These are phyloP conservation scores for Sclerodermus sp. DNA, from an alignment of 2,888 invertebrate genomes.

Conservation along the genomic window DNA sequence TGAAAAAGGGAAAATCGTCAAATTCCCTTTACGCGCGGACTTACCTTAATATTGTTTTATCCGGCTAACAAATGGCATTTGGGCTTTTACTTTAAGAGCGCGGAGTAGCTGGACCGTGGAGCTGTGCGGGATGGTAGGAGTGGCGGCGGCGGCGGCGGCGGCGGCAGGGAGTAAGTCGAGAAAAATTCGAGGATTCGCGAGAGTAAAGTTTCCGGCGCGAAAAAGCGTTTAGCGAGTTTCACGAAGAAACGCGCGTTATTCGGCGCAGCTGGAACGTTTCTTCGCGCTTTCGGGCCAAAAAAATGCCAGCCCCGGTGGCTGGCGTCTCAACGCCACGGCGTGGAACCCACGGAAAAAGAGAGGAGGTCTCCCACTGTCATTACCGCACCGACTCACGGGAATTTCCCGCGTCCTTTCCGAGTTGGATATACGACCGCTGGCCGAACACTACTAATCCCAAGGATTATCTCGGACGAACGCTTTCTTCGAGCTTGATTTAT, in stretches of 20 bases:
- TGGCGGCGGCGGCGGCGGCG: no score
- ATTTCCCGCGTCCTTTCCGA: neutral
- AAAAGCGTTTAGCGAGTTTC: neutral
- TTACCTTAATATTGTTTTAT: no score
- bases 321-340: neutral
- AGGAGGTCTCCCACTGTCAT: neutral
- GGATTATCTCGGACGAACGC: slow-evolving; percentile 37
- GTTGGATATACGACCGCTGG: slow-evolving; percentile 4
- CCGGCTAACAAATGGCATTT: no score
- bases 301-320: neutral
- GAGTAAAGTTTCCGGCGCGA: neutral
- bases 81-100: no score
- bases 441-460: slow-evolving; percentile 37
- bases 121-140: no score
- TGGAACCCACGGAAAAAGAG: neutral
- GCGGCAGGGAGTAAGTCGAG: no score
- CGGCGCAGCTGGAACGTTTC: neutral
- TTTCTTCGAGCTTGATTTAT: slow-evolving; percentile 38
- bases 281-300: neutral
- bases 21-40: no score
- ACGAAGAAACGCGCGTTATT: neutral
- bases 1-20: no score
- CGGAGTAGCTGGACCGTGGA: no score
- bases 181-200: neutral
- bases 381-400: neutral